Base-by-base conservation (phyloP, 2,888 invertebrate species). In the Agrotis clavis region DNA sequence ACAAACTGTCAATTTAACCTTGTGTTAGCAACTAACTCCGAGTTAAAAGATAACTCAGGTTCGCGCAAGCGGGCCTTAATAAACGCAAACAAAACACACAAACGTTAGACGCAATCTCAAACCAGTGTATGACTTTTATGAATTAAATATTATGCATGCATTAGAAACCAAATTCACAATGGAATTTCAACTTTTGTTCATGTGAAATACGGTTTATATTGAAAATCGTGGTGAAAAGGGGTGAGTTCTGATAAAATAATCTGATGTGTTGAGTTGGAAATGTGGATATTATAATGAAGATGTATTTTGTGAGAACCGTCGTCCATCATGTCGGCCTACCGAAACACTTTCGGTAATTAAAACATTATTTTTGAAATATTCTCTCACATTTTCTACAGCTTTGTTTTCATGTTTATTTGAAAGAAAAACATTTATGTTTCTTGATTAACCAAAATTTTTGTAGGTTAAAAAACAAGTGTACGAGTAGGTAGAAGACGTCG, bases 21-120 rank as follows among this genome's bases (percentile, higher is more conserved):
- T n/a, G n/a, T n/a, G n/a, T n/a, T n/a, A n/a, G n/a, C n/a, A n/a
- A n/a, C n/a, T n/a, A n/a, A n/a, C n/a, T n/a, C n/a, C n/a, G n/a
- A n/a, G n/a, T n/a, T n/a, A n/a, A n/a, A n/a, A n/a, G n/a, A n/a
- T n/a, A n/a, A n/a, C n/a, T n/a, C n/a, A n/a, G n/a, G n/a, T n/a
- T n/a, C n/a, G n/a, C n/a, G n/a, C n/a, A n/a, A n/a, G n/a, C n/a
- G n/a, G n/a, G n/a, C n/a, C n/a, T n/a, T 67, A 72, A 73, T 41
- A 41, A 41, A 41, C 70, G 50, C 60, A 79, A 79, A 79, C 66
- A 72, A 67, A 71, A 73, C 68, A 68, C 51, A 77, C 86, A 81
- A 85, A 81, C 71, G 74, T 73, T 74, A 79, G 54, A 77, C 60
- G 64, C 71, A 84, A 79, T 81, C 78, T 74, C 76, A 63, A 41